Percentiles rank a stretch among this genome's conserved stretches.
Evolutionary conservation across 2,888 invertebrate genomes (phyloP).

Genomic region (Drosophila buzzatii): DNA sequence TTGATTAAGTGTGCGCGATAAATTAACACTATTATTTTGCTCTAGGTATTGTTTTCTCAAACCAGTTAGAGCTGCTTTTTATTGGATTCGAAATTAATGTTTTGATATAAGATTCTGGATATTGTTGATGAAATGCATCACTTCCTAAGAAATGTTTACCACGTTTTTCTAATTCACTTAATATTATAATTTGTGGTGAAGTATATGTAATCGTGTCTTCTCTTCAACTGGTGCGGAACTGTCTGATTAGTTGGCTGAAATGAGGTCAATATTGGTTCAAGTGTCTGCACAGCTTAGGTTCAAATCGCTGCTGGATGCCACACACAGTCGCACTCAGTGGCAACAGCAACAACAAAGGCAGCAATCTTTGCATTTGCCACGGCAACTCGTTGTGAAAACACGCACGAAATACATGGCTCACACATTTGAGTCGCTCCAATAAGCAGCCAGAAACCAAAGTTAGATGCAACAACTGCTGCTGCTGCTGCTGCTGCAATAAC

Average conservation of each 20-base stretch:
- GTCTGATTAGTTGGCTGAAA: constrained; percentile 25
- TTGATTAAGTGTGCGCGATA: constrained; percentile 2
- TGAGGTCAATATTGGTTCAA: constrained; percentile 23
- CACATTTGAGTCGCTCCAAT: constrained; percentile 71
- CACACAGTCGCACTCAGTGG: constrained; percentile 1
- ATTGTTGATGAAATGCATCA: background rate
- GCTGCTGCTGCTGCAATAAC: constrained; percentile 10
- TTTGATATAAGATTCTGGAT: background rate
- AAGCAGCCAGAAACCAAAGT: constrained; percentile 65
- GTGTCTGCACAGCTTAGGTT: constrained; percentile 36
- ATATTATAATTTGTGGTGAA: background rate
- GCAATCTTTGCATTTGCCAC: constrained; percentile 12
- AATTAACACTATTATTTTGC: constrained; percentile 10
- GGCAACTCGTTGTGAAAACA: constrained; percentile 59
- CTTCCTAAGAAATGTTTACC: background rate
- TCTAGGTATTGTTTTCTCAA: background rate
- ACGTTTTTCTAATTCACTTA: background rate
- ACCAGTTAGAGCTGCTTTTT: constrained; percentile 4
- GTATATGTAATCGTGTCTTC: background rate
- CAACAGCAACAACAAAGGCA: background rate
- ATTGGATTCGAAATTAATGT: background rate
- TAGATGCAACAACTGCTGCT: constrained; percentile 34
- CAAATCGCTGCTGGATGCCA: constrained; percentile 59
- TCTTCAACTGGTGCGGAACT: constrained; percentile 14
- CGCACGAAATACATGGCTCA: constrained; percentile 38